Conservation (phyloP, 1,140 invertebrate genomes). For the Thaumatotibia leucotreta region DNA sequence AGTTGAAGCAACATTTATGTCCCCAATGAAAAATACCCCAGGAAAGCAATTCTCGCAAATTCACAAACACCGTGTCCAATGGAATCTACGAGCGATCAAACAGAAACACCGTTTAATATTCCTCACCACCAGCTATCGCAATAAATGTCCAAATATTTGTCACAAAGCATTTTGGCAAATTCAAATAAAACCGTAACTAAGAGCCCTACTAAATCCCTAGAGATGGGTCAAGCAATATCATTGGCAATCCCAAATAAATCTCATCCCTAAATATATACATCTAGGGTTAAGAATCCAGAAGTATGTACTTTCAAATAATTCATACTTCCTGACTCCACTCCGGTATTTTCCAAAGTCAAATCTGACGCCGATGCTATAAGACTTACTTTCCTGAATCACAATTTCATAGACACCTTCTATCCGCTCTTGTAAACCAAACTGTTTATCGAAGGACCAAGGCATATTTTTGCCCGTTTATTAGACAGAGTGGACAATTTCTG, state of each 20-base stretch:
- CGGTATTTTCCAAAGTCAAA: background rate
- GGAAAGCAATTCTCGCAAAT: constrained; percentile 40
- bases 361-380: background rate
- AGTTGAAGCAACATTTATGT: background rate
- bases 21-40: background rate
- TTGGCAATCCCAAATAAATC: constrained; percentile 9
- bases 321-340: background rate
- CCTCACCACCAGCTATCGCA: constrained; percentile 55
- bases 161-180: constrained; percentile 58
- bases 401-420: background rate
- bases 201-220: constrained; percentile 49
- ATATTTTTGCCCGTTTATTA: background rate
- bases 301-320: background rate
- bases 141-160: constrained; percentile 76
- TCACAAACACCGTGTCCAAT: constrained; percentile 48
- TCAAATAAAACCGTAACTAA: constrained; percentile 72
- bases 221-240: constrained; percentile 51
- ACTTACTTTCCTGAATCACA: background rate
- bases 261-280: background rate
- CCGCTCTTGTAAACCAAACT: constrained; percentile 10
- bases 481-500: constrained; percentile 44
- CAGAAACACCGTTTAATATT: constrained; percentile 66
- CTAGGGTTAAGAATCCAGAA: background rate
- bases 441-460: background rate
- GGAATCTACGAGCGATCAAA: constrained; percentile 37